These are phyloP conservation scores for Drosophila murphyi DNA, from an alignment of 1,140 invertebrate species.

Conservation along the genomic window DNA sequence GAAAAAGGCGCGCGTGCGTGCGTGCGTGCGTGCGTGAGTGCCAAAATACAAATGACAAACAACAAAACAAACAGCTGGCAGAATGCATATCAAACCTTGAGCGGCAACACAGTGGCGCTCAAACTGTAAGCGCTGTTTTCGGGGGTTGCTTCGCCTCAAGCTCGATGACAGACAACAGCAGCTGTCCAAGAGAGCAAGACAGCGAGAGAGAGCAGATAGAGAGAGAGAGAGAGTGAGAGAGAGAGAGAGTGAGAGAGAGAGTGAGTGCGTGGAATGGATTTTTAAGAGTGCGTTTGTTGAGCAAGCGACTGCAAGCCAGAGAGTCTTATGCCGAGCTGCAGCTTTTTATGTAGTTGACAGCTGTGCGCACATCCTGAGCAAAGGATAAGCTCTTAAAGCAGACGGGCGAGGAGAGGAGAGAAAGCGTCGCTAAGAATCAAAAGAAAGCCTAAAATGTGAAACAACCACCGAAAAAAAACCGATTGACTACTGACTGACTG, in stretches of 20 bases:
- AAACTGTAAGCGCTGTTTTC: constrained; percentile 47
- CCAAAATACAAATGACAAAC: constrained; percentile 19
- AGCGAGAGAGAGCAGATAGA: neutral
- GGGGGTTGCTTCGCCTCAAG: constrained; percentile 51
- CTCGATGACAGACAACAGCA: constrained; percentile 27
- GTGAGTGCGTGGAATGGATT: constrained; percentile 28
- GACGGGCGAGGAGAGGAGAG: constrained; percentile 12
- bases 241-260: constrained; percentile 2
- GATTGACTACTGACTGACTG: constrained; percentile 45
- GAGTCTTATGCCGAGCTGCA: constrained; percentile 13
- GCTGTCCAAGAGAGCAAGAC: constrained; percentile 10
- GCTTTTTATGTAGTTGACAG: constrained; percentile 46
- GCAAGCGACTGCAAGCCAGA: constrained; percentile 23
- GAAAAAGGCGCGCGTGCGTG: constrained; percentile 5
- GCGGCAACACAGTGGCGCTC: neutral
- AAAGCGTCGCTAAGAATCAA: constrained; percentile 21
- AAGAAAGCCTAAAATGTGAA: constrained; percentile 43
- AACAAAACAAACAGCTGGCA: constrained; percentile 49
- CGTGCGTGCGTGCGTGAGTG: neutral
- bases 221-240: neutral
- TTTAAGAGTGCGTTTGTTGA: constrained; percentile 20
- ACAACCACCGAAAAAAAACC: constrained; percentile 55
- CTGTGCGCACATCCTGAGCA: constrained; percentile 50
- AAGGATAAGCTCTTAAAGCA: constrained; percentile 18
- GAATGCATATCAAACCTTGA: constrained; percentile 41